Percentiles rank a stretch among this genome's conserved stretches.
These are phyloP conservation scores for Argyrosomus japonicus DNA, from an alignment of 2,113 vertebrate genomes.

Conservation along the genomic window DNA sequence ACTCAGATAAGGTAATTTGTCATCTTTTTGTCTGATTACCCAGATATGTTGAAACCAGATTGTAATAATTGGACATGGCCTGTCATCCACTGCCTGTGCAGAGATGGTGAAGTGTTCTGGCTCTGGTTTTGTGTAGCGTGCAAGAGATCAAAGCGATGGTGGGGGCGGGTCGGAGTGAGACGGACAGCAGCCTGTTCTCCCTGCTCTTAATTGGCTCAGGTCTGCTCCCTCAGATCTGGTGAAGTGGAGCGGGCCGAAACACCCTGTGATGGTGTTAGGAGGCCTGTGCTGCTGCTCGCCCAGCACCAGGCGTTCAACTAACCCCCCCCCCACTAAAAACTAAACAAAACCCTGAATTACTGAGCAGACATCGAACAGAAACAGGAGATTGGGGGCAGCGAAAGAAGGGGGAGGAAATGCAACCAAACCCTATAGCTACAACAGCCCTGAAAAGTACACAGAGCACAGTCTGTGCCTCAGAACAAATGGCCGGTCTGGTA, in stretches of 20 bases:
- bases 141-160: conserved; percentile 77
- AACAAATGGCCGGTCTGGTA: conserved; percentile 76
- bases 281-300: conserved; percentile 50
- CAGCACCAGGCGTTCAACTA: conserved; percentile 52
- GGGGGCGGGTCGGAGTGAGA: conserved; percentile 58
- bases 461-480: conserved; percentile 57
- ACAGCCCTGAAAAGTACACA: conserved; percentile 63
- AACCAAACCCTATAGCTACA: conserved; percentile 67
- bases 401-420: conserved; percentile 37
- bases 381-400: conserved; percentile 43
- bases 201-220: conserved; percentile 79
- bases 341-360: conserved; percentile 69
- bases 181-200: conserved; percentile 73
- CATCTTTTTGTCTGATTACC: conserved; percentile 69
- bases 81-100: conserved; percentile 57
- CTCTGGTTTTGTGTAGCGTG: conserved; percentile 73
- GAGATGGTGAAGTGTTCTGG: conserved; percentile 70
- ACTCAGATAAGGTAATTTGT: conserved; percentile 68
- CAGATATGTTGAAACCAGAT: conserved; percentile 74
- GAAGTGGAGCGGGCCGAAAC: conserved; percentile 78
- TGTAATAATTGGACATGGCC: conserved; percentile 78
- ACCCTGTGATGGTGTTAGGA: conserved; percentile 79
- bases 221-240: conserved; percentile 78
- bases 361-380: conserved; percentile 50
- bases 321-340: conserved; percentile 49